Percentiles rank a stretch among this genome's conserved stretches.
phyloP scores from a whole-genome alignment of 1,140 invertebrate species.

The Euura saliciscinereae region DNA sequence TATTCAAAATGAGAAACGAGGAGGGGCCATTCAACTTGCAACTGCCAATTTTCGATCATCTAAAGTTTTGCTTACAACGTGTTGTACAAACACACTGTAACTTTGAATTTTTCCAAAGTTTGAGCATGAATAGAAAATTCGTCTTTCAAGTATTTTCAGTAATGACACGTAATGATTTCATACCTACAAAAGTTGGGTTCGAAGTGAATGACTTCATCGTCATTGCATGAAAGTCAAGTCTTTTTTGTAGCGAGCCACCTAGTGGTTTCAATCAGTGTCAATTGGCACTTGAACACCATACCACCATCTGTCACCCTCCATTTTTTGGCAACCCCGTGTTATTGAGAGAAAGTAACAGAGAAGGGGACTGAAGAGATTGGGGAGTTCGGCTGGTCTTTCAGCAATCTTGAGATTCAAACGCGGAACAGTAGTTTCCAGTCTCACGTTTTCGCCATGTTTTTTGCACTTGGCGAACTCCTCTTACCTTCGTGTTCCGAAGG shows the following conservation, averaged over 20 bases:
- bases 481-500: background rate
- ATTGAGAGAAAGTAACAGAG: background rate
- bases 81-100: no score
- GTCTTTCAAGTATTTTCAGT: no score
- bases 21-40: no score
- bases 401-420: conserved; percentile 7
- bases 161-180: no score
- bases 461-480: background rate
- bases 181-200: no score
- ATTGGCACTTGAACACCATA: background rate
- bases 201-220: no score
- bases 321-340: background rate
- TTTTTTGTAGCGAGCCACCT: background rate
- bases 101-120: no score
- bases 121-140: no score
- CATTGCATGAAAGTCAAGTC: no score
- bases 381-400: background rate
- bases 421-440: conserved; percentile 1
- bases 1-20: no score
- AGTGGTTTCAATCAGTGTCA: background rate
- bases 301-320: background rate
- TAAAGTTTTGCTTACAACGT: no score
- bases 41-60: no score
- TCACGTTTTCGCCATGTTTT: conserved; percentile 4
- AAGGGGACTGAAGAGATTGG: background rate